These are phyloP conservation scores for Trichosurus vulpecula DNA, from an alignment of 2,797 vertebrate species.

Conservation along the genomic window DNA sequence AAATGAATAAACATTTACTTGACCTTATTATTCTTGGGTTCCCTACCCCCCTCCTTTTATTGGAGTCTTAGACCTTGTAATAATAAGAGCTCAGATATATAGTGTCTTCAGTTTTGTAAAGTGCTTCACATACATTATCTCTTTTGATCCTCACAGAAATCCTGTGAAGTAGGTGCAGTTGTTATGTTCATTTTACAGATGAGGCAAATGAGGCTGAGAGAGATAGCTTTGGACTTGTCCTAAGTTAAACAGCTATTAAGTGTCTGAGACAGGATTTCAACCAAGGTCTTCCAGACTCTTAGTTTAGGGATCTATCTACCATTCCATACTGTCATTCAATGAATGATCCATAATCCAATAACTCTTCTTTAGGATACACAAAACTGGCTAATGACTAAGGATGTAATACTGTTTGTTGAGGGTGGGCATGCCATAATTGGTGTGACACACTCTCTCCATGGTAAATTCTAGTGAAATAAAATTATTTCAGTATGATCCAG, in stretches of 20 bases:
- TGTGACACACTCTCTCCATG: background rate
- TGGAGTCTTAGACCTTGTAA: background rate
- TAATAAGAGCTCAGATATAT: background rate
- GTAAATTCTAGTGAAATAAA: constrained; percentile 2
- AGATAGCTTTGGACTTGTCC: background rate
- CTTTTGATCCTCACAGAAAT: background rate
- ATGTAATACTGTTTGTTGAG: background rate
- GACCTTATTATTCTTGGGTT: background rate
- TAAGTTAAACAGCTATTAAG: background rate
- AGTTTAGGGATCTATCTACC: background rate
- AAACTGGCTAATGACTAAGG: background rate
- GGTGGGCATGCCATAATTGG: background rate
- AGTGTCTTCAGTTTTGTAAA: background rate
- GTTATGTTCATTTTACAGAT: background rate
- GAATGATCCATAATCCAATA: background rate
- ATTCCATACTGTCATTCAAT: background rate
- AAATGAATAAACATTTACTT: background rate
- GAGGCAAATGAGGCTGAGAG: background rate
- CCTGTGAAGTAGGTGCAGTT: background rate
- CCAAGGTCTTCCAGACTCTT: background rate
- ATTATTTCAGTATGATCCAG: constrained; percentile 24
- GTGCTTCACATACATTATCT: background rate
- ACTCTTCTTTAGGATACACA: background rate
- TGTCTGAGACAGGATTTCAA: background rate
- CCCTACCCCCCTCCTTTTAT: background rate